Base-by-base conservation (phyloP, 2,888 invertebrate genomes). In the Dynastes maya region DNA sequence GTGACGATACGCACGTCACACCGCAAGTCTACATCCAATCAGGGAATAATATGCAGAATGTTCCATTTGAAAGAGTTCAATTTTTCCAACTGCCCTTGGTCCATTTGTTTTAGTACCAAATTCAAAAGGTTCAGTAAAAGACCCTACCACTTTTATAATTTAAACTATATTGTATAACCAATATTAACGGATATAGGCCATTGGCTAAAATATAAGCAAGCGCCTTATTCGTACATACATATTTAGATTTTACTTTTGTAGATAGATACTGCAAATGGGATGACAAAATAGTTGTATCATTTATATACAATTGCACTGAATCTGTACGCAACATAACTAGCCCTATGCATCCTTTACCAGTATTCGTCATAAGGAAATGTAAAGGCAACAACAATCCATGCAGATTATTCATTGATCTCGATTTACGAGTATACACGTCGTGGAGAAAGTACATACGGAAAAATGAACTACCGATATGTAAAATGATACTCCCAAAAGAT, bases 381-480 rank as follows among this genome's bases (percentile, higher is more conserved):
- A 82, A 84, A 67, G 82, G 81, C 13, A 83, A 83, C 64, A 76
- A 76, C 16, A 81, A 84, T 79, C 82, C 87, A 1, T 88, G 88
- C 78, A 83, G 87, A n/a, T 81, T 87, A 40, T 85, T 87, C 76
- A 84, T 88, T 11, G 88, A 88, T 81, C 80, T 85, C 64, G 82
- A 89, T 83, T 90, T 89, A n/a, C 88, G 92, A 79, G 90, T 91
- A 0, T 92, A 92, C 80, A 86, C 89, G 6, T 87, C 87, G 71
- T 92, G 92, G 92, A 83, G 88, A n/a, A 88, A 90, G 1, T 92
- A 91, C 85, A 85, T 92, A 77, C 85, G 84, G 13, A 86, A 90
- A 64, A 92, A 92, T 84, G 91, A 90, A 67, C 85, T 90, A 32
- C 89, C 90, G 2, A 88, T 91, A 86, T 91, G 91, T 87, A 89